Evolutionary conservation across 1,140 invertebrate genomes (phyloP).

Genomic region (Hycleus phaleratus): DNA sequence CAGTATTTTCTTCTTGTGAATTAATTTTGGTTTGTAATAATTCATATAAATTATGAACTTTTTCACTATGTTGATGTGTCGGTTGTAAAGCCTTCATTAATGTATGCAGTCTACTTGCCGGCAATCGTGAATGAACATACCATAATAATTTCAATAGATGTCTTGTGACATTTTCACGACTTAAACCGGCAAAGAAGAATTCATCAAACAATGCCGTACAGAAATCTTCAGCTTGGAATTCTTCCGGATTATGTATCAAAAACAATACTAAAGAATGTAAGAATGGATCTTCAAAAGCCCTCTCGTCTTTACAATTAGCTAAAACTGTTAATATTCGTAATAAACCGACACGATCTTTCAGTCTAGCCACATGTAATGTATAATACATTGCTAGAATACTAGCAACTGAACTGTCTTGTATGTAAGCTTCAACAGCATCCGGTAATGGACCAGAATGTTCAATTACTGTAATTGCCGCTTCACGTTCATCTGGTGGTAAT

Average conservation of each 20-base stretch:
- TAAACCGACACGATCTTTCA: constrained; percentile 75
- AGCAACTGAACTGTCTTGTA: constrained; percentile 82
- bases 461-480: constrained; percentile 86
- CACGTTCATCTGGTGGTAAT: constrained; percentile 86
- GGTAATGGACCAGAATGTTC: constrained; percentile 90
- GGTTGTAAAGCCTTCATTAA: constrained; percentile 84
- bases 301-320: constrained; percentile 82
- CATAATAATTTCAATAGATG: constrained; percentile 88
- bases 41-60: constrained; percentile 73
- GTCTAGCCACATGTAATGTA: constrained; percentile 74
- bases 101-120: constrained; percentile 67
- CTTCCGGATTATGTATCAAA: constrained; percentile 82
- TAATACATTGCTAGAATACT: constrained; percentile 94
- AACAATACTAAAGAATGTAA: constrained; percentile 76
- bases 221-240: constrained; percentile 90
- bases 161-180: constrained; percentile 84
- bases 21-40: constrained; percentile 70
- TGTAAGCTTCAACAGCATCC: constrained; percentile 85
- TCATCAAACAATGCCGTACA: constrained; percentile 95
- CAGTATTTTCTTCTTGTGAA: constrained; percentile 57
- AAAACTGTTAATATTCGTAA: constrained; percentile 82
- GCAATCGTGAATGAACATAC: constrained; percentile 78
- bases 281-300: constrained; percentile 92
- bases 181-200: constrained; percentile 85
- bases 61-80: constrained; percentile 75